These are phyloP conservation scores for Macaria liturata DNA, from an alignment of 2,888 invertebrate species.

Conservation along the genomic window DNA sequence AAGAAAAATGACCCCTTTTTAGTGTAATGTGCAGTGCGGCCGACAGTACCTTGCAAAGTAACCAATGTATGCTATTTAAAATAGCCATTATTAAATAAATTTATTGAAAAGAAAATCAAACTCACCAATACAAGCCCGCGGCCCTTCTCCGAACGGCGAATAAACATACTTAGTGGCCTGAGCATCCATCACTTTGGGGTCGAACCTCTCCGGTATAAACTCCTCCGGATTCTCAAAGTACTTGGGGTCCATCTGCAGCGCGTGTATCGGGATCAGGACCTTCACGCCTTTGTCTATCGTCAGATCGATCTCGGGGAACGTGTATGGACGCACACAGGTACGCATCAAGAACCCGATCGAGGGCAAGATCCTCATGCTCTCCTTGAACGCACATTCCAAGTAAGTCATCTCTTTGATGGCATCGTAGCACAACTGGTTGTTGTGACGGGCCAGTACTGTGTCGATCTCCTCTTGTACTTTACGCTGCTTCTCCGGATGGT, in stretches of 20 bases:
- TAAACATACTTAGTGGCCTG: neutral
- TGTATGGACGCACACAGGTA: neutral
- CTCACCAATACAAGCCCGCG: neutral
- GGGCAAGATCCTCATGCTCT: neutral
- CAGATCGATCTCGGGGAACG: neutral
- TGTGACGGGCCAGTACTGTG: slow-evolving; percentile 35
- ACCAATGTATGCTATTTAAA: neutral
- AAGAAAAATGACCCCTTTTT: neutral
- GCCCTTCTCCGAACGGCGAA: neutral
- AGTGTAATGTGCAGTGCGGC: neutral
- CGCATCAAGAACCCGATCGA: neutral
- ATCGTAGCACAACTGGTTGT: slow-evolving; percentile 40
- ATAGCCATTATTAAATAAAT: neutral
- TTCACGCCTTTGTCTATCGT: slow-evolving; percentile 1
- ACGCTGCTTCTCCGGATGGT: slow-evolving; percentile 37
- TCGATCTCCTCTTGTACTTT: slow-evolving; percentile 41
- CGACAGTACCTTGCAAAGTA: neutral
- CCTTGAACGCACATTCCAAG: slow-evolving; percentile 27
- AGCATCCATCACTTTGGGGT: neutral
- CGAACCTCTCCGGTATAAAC: neutral
- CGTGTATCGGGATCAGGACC: neutral
- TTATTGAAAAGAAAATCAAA: neutral
- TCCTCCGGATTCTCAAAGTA: neutral
- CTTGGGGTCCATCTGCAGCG: neutral
- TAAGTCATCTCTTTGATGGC: slow-evolving; percentile 44